Base-by-base conservation (phyloP, 2,888 invertebrate genomes). In the Apamea epomidion region DNA sequence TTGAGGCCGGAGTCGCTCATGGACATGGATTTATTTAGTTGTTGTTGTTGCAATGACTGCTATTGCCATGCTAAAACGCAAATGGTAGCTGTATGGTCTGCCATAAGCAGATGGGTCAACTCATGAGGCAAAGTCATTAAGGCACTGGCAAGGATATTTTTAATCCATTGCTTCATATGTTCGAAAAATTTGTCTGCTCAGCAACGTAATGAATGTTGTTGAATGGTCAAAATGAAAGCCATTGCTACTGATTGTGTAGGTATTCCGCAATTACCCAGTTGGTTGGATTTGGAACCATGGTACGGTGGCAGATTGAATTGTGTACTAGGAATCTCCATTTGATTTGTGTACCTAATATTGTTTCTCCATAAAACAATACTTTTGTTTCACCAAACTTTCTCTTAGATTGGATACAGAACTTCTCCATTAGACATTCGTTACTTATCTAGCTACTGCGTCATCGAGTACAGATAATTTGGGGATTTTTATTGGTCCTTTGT, bases 401-500 rank as follows among this genome's bases (percentile, higher is more conserved):
- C 54, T 74, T 74, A 54, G 68, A 69, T 54, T 80, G 42, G 10
- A 80, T 48, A 48, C 45, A 37, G 45, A 48, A 45, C 54, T 69
- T 64, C 10, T 69, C 16, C 18, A 37, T n/a, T 16, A 21, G 32
- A 62, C n/a, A 18, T 73, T 64, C 25, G n/a, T 64, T 68, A 58
- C 54, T 10, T 54, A 67, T 18, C 37, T 32, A n/a, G 42, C n/a
- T 51, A 62, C 25, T 64, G 51, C 71, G 78, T 83, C 88, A 80
- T 78, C 70, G 37, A 68, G 83, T 71, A 78, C 18, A 74, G 60
- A 83, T 69, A 70, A 37, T 14, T 71, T 72, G 74, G 78, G 74
- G 16, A 25, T 72, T 84, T 87, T 80, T 74, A 54, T 76, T 45
- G 29, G 45, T 32, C 51, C 32, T 77, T 76, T 79, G 62, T 85